Percentiles rank a stretch among this genome's conserved stretches.
phyloP scores from a whole-genome alignment of 2,888 invertebrate species.

The Diarsia brunnea region DNA sequence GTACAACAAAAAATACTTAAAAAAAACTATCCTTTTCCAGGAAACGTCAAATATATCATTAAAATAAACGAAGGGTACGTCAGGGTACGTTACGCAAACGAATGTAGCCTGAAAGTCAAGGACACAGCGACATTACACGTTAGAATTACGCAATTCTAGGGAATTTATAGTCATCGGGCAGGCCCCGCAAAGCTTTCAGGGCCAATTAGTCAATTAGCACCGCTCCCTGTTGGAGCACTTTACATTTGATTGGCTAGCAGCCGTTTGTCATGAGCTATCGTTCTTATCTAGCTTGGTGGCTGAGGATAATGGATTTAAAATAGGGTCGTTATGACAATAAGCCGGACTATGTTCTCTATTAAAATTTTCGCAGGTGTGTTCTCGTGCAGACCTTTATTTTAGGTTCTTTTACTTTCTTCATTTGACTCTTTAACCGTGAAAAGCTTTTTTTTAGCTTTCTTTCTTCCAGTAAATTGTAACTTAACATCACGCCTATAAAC shows the following conservation, averaged over 20 bases:
- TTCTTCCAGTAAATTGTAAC: neutral
- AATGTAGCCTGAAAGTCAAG: constrained; percentile 60
- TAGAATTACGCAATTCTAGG: constrained; percentile 66
- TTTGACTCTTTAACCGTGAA: neutral
- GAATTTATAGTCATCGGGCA: constrained; percentile 66
- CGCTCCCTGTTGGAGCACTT: constrained; percentile 65
- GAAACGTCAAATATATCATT: constrained; percentile 36
- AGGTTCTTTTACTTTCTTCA: neutral
- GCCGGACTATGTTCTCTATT: neutral
- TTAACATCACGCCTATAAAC: no score
- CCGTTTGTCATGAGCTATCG: constrained; percentile 46
- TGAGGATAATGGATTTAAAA: constrained; percentile 17
- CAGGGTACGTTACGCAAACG: constrained; percentile 15
- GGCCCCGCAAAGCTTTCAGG: constrained; percentile 72
- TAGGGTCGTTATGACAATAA: neutral
- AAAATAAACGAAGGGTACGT: constrained; percentile 9
- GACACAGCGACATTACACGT: constrained; percentile 53
- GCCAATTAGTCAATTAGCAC: constrained; percentile 73
- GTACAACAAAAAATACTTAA: constrained; percentile 10
- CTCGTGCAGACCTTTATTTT: neutral
- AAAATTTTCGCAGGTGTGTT: neutral
- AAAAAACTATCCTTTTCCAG: constrained; percentile 29
- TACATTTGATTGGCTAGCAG: constrained; percentile 50
- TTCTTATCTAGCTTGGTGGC: constrained; percentile 30
- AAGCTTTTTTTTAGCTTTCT: neutral